Conservation (phyloP, 2,797 vertebrate species). For the Malurus splendens region DNA sequence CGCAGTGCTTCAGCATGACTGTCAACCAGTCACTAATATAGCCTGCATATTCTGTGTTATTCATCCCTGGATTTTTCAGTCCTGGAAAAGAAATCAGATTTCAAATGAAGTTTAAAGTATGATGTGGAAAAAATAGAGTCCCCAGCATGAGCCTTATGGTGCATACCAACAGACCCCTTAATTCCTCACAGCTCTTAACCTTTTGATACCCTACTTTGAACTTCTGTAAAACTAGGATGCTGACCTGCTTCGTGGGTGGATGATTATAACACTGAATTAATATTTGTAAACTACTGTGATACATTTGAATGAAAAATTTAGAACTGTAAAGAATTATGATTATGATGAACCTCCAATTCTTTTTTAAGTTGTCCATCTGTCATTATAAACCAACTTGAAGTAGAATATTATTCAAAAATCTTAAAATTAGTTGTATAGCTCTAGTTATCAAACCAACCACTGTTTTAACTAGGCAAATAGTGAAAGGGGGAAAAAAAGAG, state of each 20-base stretch:
- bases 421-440: slow-evolving; percentile 10
- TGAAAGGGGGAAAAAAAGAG: neutral
- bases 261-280: slow-evolving; percentile 54
- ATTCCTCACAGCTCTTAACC: slow-evolving; percentile 55
- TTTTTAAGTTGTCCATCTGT: slow-evolving; percentile 62
- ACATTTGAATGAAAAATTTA: slow-evolving; percentile 56
- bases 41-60: neutral
- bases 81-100: slow-evolving; percentile 10
- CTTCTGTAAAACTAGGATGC: slow-evolving; percentile 46
- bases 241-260: slow-evolving; percentile 41
- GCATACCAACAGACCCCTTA: slow-evolving; percentile 36
- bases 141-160: slow-evolving; percentile 39
- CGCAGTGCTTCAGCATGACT: neutral
- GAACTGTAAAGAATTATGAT: slow-evolving; percentile 51
- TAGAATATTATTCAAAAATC: slow-evolving; percentile 34
- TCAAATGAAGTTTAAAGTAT: slow-evolving; percentile 15
- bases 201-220: slow-evolving; percentile 26
- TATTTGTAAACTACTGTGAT: slow-evolving; percentile 52
- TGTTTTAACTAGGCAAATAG: neutral
- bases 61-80: neutral
- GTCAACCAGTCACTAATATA: neutral
- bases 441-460: neutral
- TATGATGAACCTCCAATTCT: slow-evolving; percentile 42
- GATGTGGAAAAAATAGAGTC: slow-evolving; percentile 33
- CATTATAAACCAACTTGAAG: slow-evolving; percentile 38